phyloP scores from a whole-genome alignment of 2,888 invertebrate genomes.

The Proisotoma minuta region DNA sequence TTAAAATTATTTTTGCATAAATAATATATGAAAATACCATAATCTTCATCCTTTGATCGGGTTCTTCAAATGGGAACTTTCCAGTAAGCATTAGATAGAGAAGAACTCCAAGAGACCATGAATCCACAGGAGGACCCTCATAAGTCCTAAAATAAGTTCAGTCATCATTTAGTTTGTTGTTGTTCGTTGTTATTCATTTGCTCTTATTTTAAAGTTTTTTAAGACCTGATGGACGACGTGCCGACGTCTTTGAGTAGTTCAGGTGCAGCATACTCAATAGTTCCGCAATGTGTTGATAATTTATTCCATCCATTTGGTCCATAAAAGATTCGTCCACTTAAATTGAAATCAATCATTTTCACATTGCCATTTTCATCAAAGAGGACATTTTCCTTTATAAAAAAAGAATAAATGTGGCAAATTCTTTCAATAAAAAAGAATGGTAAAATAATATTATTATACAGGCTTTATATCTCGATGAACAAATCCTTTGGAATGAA shows the following conservation, averaged over 20 bases:
- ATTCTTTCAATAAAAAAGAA: neutral
- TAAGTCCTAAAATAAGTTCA: neutral
- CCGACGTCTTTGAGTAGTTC: neutral
- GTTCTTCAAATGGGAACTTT: neutral
- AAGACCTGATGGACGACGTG: no score
- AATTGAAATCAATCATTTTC: neutral
- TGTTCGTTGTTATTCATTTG: no score
- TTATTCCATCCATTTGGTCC: neutral
- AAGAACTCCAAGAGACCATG: constrained; percentile 1
- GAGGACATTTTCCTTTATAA: neutral
- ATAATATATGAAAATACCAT: neutral
- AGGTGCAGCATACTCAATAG: neutral
- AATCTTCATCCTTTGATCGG: neutral
- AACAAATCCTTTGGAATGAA: neutral
- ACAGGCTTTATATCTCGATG: constrained; percentile 2
- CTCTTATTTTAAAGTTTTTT: no score
- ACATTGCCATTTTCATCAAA: neutral
- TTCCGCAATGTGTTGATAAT: neutral
- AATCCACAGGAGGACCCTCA: neutral
- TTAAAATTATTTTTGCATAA: no score
- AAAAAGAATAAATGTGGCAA: neutral
- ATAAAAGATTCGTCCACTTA: neutral
- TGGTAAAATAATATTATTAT: neutral
- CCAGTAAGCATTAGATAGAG: neutral
- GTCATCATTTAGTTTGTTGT: no score